Conservation (phyloP, 1,140 invertebrate species). For the Eupristina koningsbergeri region DNA sequence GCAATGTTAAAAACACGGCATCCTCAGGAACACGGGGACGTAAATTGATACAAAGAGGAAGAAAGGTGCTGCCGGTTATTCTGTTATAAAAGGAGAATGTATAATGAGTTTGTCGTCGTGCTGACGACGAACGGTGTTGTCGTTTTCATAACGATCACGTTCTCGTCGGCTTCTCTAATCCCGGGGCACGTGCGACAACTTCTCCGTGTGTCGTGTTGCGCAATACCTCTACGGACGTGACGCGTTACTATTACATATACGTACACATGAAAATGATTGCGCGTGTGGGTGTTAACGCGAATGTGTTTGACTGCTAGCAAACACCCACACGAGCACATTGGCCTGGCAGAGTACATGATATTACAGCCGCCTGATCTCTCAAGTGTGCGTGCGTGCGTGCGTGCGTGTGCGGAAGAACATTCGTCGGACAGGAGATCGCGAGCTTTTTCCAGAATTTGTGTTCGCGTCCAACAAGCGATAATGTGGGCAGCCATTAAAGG, state of each 20-base stretch:
- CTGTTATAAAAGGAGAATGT: not conserved
- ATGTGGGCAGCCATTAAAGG: not conserved
- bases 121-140: constrained; percentile 10
- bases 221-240: constrained; percentile 4
- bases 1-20: not conserved
- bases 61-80: not conserved
- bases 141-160: constrained; percentile 36
- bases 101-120: not conserved
- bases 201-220: constrained; percentile 8
- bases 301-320: too few relatives aligned
- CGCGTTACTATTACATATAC: not conserved
- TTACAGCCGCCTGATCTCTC: too few relatives aligned
- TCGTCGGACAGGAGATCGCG: not conserved
- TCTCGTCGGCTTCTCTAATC: constrained; percentile 10
- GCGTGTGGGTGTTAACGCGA: too few relatives aligned
- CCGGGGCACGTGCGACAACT: constrained; percentile 24
- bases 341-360: too few relatives aligned
- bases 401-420: not conserved
- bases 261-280: not conserved
- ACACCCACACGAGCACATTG: too few relatives aligned
- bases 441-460: not conserved
- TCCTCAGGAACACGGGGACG: not conserved
- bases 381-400: too few relatives aligned
- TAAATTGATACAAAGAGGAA: not conserved
- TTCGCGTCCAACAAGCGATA: not conserved